Conservation (phyloP, 2,113 vertebrate genomes). For the Sarotherodon lohbergeri region DNA sequence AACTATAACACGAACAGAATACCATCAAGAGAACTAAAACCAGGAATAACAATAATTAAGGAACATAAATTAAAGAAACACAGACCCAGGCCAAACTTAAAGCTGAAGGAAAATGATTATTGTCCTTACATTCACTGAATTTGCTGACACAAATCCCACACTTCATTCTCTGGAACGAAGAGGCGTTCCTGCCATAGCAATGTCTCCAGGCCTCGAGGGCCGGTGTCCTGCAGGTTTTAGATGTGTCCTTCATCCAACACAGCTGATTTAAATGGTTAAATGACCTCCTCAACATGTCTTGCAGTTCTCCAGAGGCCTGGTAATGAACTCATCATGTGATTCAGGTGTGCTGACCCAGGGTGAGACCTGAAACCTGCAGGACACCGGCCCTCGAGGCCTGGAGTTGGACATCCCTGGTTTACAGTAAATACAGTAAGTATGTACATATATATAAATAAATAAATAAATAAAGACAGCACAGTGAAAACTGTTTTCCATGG, state of each 20-base stretch:
- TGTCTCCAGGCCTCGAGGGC: fast-evolving
- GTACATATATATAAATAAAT: background rate
- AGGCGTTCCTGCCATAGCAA: background rate
- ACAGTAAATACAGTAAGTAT: fast-evolving
- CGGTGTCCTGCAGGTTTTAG: fast-evolving
- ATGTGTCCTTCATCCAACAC: background rate
- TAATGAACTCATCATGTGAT: background rate
- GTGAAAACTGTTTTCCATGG: background rate
- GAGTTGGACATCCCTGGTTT: fast-evolving
- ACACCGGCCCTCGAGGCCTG: background rate
- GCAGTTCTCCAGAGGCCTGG: background rate
- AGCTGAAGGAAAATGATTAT: background rate
- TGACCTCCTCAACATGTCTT: background rate
- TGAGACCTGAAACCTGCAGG: background rate
- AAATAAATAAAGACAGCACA: background rate
- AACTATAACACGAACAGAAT: fast-evolving
- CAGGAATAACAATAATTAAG: fast-evolving
- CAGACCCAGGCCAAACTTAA: fast-evolving
- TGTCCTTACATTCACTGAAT: background rate
- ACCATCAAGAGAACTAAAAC: fast-evolving
- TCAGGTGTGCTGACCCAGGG: background rate
- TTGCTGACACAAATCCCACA: background rate
- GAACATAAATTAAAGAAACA: background rate
- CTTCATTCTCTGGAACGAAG: background rate
- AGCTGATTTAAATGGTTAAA: background rate